A percentile compares a stretch with the other conserved stretches of the same genome.
These are phyloP conservation scores for Linnaemya tessellans DNA, from an alignment of 2,888 invertebrate species.

Conservation along the genomic window DNA sequence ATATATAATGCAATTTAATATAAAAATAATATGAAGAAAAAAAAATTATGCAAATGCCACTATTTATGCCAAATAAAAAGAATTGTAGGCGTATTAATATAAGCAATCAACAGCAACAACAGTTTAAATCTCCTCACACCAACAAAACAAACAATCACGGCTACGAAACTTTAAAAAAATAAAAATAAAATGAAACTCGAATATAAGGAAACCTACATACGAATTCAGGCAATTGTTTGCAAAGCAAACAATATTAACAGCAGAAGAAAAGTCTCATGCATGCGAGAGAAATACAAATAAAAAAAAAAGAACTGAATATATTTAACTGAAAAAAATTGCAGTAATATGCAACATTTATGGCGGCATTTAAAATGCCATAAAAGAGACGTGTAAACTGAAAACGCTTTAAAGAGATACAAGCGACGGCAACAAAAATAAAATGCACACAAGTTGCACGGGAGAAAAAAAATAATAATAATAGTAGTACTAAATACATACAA, in stretches of 20 bases:
- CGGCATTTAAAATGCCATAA: slow-evolving; percentile 71
- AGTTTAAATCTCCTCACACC: slow-evolving; percentile 50
- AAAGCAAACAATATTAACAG: slow-evolving; percentile 28
- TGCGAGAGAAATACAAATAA: neutral
- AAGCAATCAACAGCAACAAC: slow-evolving; percentile 64
- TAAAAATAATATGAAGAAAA: too few relatives aligned
- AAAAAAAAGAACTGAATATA: neutral
- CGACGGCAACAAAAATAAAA: slow-evolving; percentile 8
- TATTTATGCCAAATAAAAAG: slow-evolving; percentile 64
- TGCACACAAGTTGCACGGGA: slow-evolving; percentile 18
- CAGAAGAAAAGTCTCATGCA: slow-evolving; percentile 28
- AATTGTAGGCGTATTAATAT: slow-evolving; percentile 65
- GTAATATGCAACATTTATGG: slow-evolving; percentile 71
- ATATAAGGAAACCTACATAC: slow-evolving; percentile 59
- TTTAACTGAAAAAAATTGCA: slow-evolving; percentile 61
- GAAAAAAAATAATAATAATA: slow-evolving; percentile 2
- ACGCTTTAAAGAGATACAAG: slow-evolving; percentile 29
- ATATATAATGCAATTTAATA: slow-evolving; percentile 51
- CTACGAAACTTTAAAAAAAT: slow-evolving; percentile 6
- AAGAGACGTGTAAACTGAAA: slow-evolving; percentile 63
- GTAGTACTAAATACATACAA: slow-evolving; percentile 33
- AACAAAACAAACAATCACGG: slow-evolving; percentile 40
- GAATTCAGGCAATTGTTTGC: slow-evolving; percentile 38
- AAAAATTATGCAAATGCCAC: slow-evolving; percentile 49
- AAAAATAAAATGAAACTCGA: slow-evolving; percentile 8